phyloP scores from a whole-genome alignment of 2,113 vertebrate genomes.

The Monarcha castaneiventris region DNA sequence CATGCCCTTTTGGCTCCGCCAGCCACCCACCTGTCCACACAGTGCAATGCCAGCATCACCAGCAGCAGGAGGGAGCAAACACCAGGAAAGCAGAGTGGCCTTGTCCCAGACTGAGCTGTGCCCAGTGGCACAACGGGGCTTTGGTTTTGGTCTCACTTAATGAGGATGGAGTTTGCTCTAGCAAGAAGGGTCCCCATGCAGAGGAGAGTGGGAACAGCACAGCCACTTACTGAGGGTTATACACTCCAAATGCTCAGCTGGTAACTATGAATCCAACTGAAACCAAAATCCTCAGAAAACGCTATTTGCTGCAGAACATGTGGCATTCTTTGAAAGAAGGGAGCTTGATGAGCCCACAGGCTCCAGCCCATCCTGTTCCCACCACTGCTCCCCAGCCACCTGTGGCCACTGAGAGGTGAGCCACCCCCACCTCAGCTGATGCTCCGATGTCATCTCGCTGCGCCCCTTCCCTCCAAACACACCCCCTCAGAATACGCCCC shows the following conservation, averaged over 20 bases:
- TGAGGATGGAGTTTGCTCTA: background rate
- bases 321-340: background rate
- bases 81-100: background rate
- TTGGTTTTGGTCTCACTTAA: background rate
- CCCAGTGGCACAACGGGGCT: accelerated
- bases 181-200: background rate
- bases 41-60: background rate
- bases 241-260: background rate
- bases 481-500: background rate
- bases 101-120: background rate
- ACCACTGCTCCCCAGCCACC: background rate
- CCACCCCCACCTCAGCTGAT: background rate
- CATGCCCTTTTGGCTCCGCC: accelerated
- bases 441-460: too few species aligned
- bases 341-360: background rate
- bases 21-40: background rate
- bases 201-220: background rate
- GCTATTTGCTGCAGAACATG: background rate
- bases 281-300: background rate
- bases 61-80: background rate
- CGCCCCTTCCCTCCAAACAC: background rate
- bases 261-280: background rate
- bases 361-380: background rate
- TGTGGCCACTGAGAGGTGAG: accelerated
- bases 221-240: accelerated